Percentiles rank a stretch among this genome's conserved stretches.
phyloP scores from a whole-genome alignment of 2,888 invertebrate genomes.

The Chaitophorus viminalis region DNA sequence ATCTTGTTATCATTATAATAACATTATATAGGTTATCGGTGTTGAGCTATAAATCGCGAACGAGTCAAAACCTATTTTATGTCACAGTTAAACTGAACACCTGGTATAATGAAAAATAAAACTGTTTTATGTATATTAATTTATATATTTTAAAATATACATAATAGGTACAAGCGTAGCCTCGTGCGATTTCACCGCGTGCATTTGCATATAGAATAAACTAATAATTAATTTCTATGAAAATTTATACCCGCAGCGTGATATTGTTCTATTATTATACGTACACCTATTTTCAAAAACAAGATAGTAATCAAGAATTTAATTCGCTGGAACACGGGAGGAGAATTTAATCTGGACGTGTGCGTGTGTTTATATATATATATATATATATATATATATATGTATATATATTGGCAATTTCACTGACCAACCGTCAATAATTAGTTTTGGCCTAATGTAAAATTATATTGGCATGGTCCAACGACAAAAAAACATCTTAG shows the following conservation, averaged over 20 bases:
- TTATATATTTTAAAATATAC: too few relatives aligned
- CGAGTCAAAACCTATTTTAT: too few relatives aligned
- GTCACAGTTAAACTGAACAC: too few relatives aligned
- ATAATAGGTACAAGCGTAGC: not conserved
- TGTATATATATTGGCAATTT: not conserved
- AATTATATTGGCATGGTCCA: not conserved
- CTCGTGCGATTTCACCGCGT: not conserved
- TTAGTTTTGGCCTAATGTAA: not conserved
- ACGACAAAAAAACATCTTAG: not conserved
- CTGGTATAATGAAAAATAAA: too few relatives aligned
- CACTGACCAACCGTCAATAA: not conserved
- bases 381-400: not conserved
- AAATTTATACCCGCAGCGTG: not conserved
- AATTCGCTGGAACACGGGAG: not conserved
- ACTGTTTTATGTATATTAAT: too few relatives aligned
- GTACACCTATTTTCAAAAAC: not conserved
- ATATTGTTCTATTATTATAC: not conserved
- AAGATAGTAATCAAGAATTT: conserved; percentile 1
- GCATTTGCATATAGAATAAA: conserved; percentile 16
- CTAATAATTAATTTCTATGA: conserved; percentile 13
- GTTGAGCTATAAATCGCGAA: too few relatives aligned
- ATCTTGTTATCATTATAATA: too few relatives aligned
- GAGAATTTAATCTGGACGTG: not conserved
- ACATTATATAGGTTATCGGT: too few relatives aligned
- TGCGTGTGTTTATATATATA: not conserved